Base-by-base conservation (phyloP, 2,888 invertebrate genomes). In the Seira ritae region DNA sequence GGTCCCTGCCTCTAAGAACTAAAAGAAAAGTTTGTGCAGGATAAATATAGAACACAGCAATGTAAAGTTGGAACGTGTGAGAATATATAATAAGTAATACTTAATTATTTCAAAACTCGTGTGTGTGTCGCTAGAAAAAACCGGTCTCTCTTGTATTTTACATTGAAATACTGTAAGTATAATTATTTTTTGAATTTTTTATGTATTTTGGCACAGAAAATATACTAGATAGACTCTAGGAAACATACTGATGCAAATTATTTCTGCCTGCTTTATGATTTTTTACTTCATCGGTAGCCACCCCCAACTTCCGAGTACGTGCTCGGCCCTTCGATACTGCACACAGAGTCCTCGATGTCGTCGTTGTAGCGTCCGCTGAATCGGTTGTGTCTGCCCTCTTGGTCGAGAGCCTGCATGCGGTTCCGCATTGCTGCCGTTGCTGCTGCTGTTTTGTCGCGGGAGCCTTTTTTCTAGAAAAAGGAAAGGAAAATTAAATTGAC, bases 261-360 rank as follows among this genome's bases (percentile, higher is more conserved):
- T 12, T 12, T 10, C 46, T 6, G 12, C 46, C 46, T 10, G 46
- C 12, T 10, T 42, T 42, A 10, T 42, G 46, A 42, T 42, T 42
- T 42, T 42, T 42, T 42, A 10, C 12, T 42, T 60, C 46, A 78
- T 8, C 78, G 78, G 71, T 78, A 78, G n/a, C n/a, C n/a, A 0
- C 68, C 68, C 4, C 68, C 68, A n/a, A 70, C 70, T 62, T 78
- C 78, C 19, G 78, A 90, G 81, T 91, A 89, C 66, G 90, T 90
- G 72, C 90, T 90, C 67, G 95, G 95, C 1, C 96, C 97, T 91
- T 97, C 97, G 88, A 94, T 94, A 89, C 96, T 96, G 91, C 96
- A 97, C 65, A 96, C 96, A 0, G 96, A 96, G 91, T 97, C 97
- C 91, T 97, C 97, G 12, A 91, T 91, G 65, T 92, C 92, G 87